Evolutionary conservation across 1,140 invertebrate species (phyloP), one percentile per base, ranked within the genome.

Genomic region (Cotesia chilonis): DNA sequence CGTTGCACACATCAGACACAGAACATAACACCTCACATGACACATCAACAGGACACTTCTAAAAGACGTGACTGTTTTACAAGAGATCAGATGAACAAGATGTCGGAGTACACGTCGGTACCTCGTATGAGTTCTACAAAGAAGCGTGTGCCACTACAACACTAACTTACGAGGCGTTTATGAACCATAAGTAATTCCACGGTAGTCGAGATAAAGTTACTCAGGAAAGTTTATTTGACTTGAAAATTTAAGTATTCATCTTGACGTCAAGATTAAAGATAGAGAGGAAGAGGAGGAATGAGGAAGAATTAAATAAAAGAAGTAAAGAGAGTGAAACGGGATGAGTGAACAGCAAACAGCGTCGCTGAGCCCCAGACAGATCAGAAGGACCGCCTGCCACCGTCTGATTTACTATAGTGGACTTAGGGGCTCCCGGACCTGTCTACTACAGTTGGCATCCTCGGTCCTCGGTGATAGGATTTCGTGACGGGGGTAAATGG

Each of bases 331-430:
- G 38, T n/a, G 69, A 70, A 36, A 71, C 69, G 12, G 41, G 65
- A 38, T 37, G 28, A 28, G 28, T 28, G 28, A 28, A 59, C 12
- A 28, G 55, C 47, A 20, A 10, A 54, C 7, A 38, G 63, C 57
- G 74, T 65, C 73, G 73, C 68, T 70, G 77, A 68, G 68, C 61
- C 72, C 75, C 77, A 80, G 76, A 80, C 80, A 83, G 85, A 87
- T 87, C 84, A 85, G 83, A 86, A 85, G 83, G 83, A 87, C 84
- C 84, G 85, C 84, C 83, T 84, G 84, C 81, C 81, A 86, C 80
- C 81, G 81, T 81, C 84, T 87, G 85, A 86, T 87, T 87, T 87
- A 85, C 82, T 85, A 83, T 82, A 80, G 84, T 80, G 77, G 80
- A 81, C 80, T 76, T 73, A 77, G 28, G 54, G 47, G 68, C 59